These are phyloP conservation scores for Blastomussa wellsi DNA, from an alignment of 92 coral and sea anemone genomes.

Conservation along the genomic window DNA sequence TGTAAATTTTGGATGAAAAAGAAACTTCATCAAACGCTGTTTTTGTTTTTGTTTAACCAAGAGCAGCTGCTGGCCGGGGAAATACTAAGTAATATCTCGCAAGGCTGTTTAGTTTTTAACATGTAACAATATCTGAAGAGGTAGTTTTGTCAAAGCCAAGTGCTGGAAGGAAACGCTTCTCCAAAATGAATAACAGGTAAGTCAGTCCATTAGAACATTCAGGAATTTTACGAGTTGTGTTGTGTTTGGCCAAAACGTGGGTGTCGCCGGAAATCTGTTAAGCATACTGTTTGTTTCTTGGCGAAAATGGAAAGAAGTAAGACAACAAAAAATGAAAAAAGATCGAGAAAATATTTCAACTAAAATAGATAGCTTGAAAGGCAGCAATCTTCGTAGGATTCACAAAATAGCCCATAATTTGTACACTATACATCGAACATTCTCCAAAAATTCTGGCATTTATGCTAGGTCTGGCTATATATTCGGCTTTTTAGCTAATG, in stretches of 20 bases:
- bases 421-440: too few relatives aligned
- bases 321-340: neutral
- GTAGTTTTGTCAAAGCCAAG: neutral
- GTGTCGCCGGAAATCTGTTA: neutral
- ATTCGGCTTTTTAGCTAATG: neutral
- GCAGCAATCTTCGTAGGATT: too few relatives aligned
- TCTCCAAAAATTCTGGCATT: too few relatives aligned
- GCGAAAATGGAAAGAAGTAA: neutral
- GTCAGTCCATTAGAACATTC: neutral
- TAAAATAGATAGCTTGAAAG: neutral
- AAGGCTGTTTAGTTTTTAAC: neutral
- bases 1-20: neutral
- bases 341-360: neutral
- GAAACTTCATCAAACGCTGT: neutral
- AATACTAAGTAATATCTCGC: neutral
- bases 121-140: too few relatives aligned
- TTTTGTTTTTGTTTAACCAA: neutral
- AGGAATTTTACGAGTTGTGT: neutral
- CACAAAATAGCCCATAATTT: too few relatives aligned
- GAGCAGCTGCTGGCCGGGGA: neutral
- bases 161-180: too few relatives aligned
- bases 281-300: neutral
- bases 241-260: neutral
- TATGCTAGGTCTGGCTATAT: neutral
- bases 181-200: constrained; percentile 2